Percentiles rank a stretch among this genome's conserved stretches.
Evolutionary conservation across 1,140 invertebrate genomes (phyloP).

Genomic region (Hormaphis cornu): DNA sequence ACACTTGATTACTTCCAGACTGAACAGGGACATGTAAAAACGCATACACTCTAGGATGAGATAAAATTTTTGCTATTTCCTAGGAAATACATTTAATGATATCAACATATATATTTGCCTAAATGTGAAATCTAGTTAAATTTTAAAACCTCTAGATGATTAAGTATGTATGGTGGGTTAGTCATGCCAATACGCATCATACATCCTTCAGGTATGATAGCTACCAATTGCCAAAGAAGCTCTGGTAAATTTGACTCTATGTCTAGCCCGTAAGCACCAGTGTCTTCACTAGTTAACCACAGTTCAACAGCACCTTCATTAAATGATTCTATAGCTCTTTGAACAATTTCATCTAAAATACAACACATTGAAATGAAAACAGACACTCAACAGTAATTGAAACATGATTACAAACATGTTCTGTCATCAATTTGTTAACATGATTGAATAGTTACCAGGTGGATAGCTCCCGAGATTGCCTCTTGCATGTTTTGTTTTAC

Average conservation of each 20-base stretch:
- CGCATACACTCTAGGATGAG: slow-evolving; percentile 81
- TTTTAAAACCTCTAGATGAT: slow-evolving; percentile 64
- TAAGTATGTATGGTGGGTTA: slow-evolving; percentile 95
- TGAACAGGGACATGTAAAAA: slow-evolving; percentile 97
- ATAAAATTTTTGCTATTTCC: slow-evolving; percentile 81
- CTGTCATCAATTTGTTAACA: not conserved
- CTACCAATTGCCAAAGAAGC: slow-evolving; percentile 74
- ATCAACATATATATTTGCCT: not conserved
- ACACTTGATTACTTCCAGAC: slow-evolving; percentile 85
- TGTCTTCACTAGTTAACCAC: slow-evolving; percentile 98
- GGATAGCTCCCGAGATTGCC: slow-evolving; percentile 92
- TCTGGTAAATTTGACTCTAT: slow-evolving; percentile 81
- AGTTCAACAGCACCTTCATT: slow-evolving; percentile 89
- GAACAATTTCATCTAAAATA: slow-evolving; percentile 61
- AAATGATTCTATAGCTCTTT: slow-evolving; percentile 72
- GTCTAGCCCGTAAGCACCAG: slow-evolving; percentile 92
- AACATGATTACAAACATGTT: not conserved
- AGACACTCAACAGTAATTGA: slow-evolving; percentile 1
- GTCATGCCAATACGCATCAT: slow-evolving; percentile 90
- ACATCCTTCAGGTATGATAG: slow-evolving; percentile 83
- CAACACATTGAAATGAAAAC: not conserved
- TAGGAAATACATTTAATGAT: slow-evolving; percentile 38
- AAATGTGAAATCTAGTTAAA: not conserved
- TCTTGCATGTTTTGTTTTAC: slow-evolving; percentile 95
- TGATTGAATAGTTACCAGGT: slow-evolving; percentile 44